Conservation (phyloP, 1,140 invertebrate species). For the Harlomillsia oculata region DNA sequence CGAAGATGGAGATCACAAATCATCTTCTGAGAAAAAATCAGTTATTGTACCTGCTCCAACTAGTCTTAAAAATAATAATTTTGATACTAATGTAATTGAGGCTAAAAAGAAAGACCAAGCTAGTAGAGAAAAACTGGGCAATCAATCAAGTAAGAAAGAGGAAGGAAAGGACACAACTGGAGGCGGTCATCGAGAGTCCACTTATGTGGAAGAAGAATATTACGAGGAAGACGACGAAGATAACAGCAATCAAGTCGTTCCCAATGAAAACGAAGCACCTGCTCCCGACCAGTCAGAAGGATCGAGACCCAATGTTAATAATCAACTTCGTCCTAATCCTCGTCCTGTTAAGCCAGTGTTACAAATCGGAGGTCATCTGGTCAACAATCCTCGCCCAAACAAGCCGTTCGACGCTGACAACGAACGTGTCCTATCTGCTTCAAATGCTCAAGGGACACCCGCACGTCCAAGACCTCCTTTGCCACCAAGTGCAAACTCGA, state of each 20-base stretch:
- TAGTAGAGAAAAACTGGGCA: too few species aligned
- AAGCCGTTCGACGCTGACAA: neutral
- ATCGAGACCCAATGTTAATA: neutral
- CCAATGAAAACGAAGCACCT: neutral
- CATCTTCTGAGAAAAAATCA: too few species aligned
- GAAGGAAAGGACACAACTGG: neutral
- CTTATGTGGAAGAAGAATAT: slow-evolving; percentile 14
- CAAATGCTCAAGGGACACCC: neutral
- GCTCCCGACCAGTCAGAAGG: neutral
- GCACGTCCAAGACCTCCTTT: neutral
- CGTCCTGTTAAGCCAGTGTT: slow-evolving; percentile 5
- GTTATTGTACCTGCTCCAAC: too few species aligned
- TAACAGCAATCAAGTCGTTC: slow-evolving; percentile 1
- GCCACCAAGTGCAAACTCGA: slow-evolving; percentile 6
- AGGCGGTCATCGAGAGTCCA: slow-evolving; percentile 12
- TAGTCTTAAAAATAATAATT: too few species aligned
- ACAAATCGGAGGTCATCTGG: slow-evolving; percentile 18
- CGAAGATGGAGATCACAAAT: too few species aligned
- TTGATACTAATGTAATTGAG: too few species aligned
- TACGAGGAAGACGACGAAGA: slow-evolving; percentile 25
- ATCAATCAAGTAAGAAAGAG: too few species aligned
- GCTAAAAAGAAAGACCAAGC: neutral
- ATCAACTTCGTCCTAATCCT: neutral
- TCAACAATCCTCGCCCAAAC: slow-evolving; percentile 4
- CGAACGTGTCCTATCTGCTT: neutral